These are phyloP conservation scores for Caranx melampygus DNA, from an alignment of 2,113 vertebrate species.

Conservation along the genomic window DNA sequence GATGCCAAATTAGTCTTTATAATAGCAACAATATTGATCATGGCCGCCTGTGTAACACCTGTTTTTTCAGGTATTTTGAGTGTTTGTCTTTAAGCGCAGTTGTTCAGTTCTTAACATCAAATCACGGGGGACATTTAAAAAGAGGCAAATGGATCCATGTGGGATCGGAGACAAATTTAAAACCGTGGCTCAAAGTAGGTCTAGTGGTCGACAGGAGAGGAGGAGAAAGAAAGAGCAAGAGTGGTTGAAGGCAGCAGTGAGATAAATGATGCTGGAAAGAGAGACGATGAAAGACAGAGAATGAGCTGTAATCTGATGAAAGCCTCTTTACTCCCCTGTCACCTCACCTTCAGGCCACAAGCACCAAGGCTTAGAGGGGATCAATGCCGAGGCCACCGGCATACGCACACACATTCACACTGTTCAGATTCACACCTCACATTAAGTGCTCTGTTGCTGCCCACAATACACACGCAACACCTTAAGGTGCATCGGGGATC, in stretches of 20 bases:
- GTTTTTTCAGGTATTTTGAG: constrained; percentile 2
- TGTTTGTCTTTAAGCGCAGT: not conserved
- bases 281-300: constrained; percentile 64
- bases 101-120: constrained; percentile 8
- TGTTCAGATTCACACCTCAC: not conserved
- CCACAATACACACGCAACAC: constrained; percentile 3
- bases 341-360: constrained; percentile 74
- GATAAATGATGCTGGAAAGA: constrained; percentile 48
- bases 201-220: constrained; percentile 21
- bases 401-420: constrained; percentile 13
- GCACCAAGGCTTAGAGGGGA: constrained; percentile 69
- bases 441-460: not conserved
- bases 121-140: constrained; percentile 11
- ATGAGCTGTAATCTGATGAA: constrained; percentile 81
- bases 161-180: constrained; percentile 44
- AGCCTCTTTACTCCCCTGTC: constrained; percentile 78
- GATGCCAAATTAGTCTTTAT: not conserved
- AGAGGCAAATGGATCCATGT: constrained; percentile 46
- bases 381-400: constrained; percentile 66
- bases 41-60: not conserved
- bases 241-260: constrained; percentile 58
- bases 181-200: constrained; percentile 24
- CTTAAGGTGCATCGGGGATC: constrained; percentile 6
- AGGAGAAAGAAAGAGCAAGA: constrained; percentile 23
- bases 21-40: not conserved